Conservation (phyloP, 2,797 vertebrate species). For the Austrolebias charrua region DNA sequence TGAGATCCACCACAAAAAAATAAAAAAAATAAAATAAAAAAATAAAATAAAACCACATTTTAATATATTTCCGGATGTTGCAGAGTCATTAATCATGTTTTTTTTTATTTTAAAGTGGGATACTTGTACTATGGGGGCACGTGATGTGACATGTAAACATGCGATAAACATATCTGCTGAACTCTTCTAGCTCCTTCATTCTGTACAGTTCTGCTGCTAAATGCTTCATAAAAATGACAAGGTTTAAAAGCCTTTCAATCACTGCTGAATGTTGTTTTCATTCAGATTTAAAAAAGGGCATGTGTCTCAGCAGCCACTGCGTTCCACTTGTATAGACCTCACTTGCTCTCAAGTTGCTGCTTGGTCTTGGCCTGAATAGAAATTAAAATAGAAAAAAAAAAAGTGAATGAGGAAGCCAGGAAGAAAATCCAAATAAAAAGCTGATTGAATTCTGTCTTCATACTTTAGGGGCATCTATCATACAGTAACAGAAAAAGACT, state of each 20-base stretch:
- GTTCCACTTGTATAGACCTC: slow-evolving; percentile 50
- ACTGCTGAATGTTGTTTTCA: slow-evolving; percentile 37
- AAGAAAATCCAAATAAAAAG: slow-evolving; percentile 6
- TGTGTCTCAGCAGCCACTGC: slow-evolving; percentile 23
- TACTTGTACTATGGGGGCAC: too few relatives aligned
- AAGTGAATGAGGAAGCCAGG: slow-evolving; percentile 4
- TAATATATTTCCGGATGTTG: too few relatives aligned
- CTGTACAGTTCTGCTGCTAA: too few relatives aligned
- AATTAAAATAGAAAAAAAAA: slow-evolving; percentile 28
- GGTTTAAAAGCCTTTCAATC: slow-evolving; percentile 48
- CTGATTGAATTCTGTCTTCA: slow-evolving; percentile 15
- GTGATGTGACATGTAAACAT: too few relatives aligned
- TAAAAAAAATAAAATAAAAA: too few relatives aligned
- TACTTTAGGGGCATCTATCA: slow-evolving; percentile 18
- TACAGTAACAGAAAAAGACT: slow-evolving; percentile 20
- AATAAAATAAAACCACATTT: too few relatives aligned
- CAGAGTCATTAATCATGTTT: too few relatives aligned
- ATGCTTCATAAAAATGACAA: slow-evolving; percentile 24
- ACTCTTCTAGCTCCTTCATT: too few relatives aligned
- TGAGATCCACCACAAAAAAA: too few relatives aligned
- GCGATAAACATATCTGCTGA: too few relatives aligned
- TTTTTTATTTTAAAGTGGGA: too few relatives aligned
- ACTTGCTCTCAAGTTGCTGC: slow-evolving; percentile 42
- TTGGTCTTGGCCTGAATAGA: slow-evolving; percentile 52
- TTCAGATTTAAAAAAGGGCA: slow-evolving; percentile 40